phyloP scores from a whole-genome alignment of 1,140 invertebrate species.

The Akabosia matsudoensis region DNA sequence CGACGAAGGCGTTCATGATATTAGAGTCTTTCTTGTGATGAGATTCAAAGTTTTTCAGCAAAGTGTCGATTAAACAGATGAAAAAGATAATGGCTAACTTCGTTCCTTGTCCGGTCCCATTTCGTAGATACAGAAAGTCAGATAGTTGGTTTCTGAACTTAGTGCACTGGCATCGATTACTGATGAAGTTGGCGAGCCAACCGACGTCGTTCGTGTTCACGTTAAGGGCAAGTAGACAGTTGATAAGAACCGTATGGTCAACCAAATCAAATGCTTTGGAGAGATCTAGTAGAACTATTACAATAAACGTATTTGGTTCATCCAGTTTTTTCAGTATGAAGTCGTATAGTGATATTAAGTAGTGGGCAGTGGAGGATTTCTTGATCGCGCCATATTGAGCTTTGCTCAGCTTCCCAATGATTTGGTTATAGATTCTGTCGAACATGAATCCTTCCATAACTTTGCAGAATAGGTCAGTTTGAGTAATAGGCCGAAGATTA shows the following conservation, averaged over 20 bases:
- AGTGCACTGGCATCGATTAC: not conserved
- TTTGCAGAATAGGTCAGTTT: conserved; percentile 22
- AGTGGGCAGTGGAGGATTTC: conserved; percentile 2
- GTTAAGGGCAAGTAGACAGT: not conserved
- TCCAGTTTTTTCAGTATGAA: conserved; percentile 13
- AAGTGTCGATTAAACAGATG: not conserved
- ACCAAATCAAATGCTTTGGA: conserved; percentile 26
- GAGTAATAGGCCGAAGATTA: conserved; percentile 21
- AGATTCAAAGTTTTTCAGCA: not conserved
- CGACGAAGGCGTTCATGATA: conserved; percentile 13
- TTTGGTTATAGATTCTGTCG: conserved; percentile 18
- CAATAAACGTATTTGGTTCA: not conserved
- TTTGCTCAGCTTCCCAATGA: not conserved
- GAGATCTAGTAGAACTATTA: conserved; percentile 21
- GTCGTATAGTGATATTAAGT: not conserved
- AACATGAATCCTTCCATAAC: conserved; percentile 25
- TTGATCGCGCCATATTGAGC: conserved; percentile 4
- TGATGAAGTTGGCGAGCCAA: conserved; percentile 17
- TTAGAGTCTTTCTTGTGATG: not conserved
- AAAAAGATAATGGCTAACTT: conserved; percentile 20
- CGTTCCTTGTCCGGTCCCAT: conserved; percentile 25
- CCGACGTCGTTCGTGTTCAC: conserved; percentile 1
- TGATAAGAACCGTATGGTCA: conserved; percentile 21
- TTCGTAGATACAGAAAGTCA: not conserved
- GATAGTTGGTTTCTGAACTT: not conserved